Evolutionary conservation across 2,797 vertebrate genomes (phyloP).

Genomic region (Bradypus variegatus): DNA sequence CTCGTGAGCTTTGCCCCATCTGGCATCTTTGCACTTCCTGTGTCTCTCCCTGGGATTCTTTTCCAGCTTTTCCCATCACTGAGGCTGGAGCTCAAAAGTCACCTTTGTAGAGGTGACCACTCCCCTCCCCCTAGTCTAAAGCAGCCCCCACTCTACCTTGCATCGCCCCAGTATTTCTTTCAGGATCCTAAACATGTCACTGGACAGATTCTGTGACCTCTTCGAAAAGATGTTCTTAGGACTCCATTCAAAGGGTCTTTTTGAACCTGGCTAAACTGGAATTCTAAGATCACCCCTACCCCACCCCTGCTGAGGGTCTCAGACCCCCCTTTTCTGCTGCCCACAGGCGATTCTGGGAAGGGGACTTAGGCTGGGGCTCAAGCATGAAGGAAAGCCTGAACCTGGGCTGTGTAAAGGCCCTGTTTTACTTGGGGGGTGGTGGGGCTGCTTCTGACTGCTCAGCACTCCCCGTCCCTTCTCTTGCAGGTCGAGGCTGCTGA

Average conservation of each 20-base stretch:
- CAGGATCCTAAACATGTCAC: neutral
- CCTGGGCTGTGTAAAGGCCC: neutral
- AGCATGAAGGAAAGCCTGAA: neutral
- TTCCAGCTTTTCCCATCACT: neutral
- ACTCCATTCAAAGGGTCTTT: neutral
- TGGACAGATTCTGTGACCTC: accelerated
- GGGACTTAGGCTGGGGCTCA: neutral
- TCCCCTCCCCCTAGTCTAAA: no score
- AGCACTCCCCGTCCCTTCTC: neutral
- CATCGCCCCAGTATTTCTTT: neutral
- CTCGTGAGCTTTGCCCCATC: neutral
- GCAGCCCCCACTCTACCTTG: accelerated
- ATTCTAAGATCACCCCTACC: neutral
- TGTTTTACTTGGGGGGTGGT: neutral
- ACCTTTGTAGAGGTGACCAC: neutral
- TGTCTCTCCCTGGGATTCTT: neutral
- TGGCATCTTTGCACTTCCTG: neutral
- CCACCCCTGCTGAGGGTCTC: neutral
- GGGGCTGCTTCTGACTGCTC: neutral
- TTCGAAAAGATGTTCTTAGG: neutral
- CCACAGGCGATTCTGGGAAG: neutral
- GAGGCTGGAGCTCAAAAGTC: neutral
- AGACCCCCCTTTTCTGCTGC: neutral
- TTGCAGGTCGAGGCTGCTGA: accelerated
- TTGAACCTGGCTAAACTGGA: neutral